A percentile compares a stretch with the other conserved stretches of the same genome.
Conservation (phyloP, 1,140 invertebrate species). For the Leptinotarsa undecemlineata region DNA sequence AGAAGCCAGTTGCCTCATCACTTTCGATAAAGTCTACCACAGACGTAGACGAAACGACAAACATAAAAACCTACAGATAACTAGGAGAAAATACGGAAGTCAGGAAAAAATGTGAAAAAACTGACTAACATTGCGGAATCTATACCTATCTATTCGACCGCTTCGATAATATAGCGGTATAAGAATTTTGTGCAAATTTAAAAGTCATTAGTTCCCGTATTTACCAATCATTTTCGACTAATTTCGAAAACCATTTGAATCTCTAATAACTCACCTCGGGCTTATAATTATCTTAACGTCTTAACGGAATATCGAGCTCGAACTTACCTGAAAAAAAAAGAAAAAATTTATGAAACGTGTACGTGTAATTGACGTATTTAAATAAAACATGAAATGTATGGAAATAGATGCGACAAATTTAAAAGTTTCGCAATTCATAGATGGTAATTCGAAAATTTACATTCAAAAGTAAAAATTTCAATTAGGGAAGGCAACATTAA, state of each 20-base stretch:
- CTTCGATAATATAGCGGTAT: too few species aligned
- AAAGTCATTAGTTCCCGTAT: too few species aligned
- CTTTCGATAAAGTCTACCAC: too few species aligned
- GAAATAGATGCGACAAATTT: slow-evolving; percentile 10
- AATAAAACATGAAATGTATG: slow-evolving; percentile 19
- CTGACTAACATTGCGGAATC: too few species aligned
- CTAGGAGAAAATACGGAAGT: too few species aligned
- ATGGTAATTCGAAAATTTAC: slow-evolving; percentile 19
- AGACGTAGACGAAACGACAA: too few species aligned
- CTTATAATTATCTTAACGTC: not conserved
- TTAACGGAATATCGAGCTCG: not conserved
- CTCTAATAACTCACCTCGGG: not conserved
- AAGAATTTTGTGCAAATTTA: too few species aligned
- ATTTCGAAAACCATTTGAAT: slow-evolving; percentile 3
- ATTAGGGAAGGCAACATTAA: slow-evolving; percentile 10
- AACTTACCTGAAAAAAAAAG: slow-evolving; percentile 15
- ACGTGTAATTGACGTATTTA: slow-evolving; percentile 13
- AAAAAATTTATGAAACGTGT: not conserved
- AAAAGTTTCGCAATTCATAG: slow-evolving; percentile 14
- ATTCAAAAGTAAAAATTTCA: slow-evolving; percentile 10
- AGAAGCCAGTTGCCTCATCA: too few species aligned
- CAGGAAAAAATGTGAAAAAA: too few species aligned
- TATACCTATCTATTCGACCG: too few species aligned
- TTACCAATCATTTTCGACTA: too few species aligned
- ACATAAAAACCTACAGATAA: too few species aligned